Base-by-base conservation (phyloP, 2,113 vertebrate species). In the Hippopotamus amphibius region DNA sequence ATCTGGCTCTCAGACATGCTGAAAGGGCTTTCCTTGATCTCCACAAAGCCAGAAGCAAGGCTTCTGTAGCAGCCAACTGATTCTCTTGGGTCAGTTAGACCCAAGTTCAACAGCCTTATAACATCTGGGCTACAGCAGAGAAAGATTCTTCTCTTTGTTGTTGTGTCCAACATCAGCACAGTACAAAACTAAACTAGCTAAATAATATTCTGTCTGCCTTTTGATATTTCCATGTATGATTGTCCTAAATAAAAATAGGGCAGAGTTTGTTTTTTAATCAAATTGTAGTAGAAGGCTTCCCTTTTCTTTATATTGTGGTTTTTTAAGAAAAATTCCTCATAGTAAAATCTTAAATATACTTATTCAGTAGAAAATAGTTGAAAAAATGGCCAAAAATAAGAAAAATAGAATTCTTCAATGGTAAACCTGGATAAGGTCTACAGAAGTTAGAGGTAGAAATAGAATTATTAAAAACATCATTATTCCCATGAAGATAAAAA, bases 11-110 rank as follows among this genome's bases (percentile, higher is more conserved):
- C 19, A 74, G 93, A 88, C 61, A 46, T 14, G 83, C 83, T 41
- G 81, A 86, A 89, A 97, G 95, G 96, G 95, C 79, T 97, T 96
- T 82, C 96, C 97, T 97, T 93, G 89, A 94, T 96, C 72, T 87
- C 57, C n/a, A 21, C 81, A 65, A 83, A 91, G 96, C 93, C 97
- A 98, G 86, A 87, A 95, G 90, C 43, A 87, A 53, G 26, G 24
- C 24, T 1, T 3, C 4, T 41, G 22, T 59, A 65, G 50, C 92
- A 91, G 93, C 71, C 92, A 97, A 17, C 2, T 82, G 92, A 94
- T 81, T 77, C 96, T 95, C 95, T 74, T 71, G 93, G 96, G 95
- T 84, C 90, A 28, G 82, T 57, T 68, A 88, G 69, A 94, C n/a
- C 69, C 77, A 68, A 90, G 85, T 88, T 96, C 93, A 97, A 82